Conservation (phyloP, 2,113 vertebrate genomes). For the Acanthochromis polyacanthus region DNA sequence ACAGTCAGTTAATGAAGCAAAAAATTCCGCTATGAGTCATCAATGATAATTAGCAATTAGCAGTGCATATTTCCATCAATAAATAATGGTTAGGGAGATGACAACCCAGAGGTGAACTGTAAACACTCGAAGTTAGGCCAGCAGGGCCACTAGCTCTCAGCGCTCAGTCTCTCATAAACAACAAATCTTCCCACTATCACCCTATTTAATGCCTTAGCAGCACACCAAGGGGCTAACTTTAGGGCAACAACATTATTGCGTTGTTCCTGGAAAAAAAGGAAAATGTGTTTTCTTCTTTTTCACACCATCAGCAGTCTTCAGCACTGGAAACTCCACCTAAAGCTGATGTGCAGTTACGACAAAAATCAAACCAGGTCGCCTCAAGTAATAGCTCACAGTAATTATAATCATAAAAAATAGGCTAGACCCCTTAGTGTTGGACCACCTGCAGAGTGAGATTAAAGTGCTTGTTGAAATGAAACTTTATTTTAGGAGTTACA, state of each 20-base stretch:
- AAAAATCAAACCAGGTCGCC: too few relatives aligned
- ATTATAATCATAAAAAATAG: constrained; percentile 16
- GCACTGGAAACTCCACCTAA: neutral
- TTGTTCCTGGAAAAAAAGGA: neutral
- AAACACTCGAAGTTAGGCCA: constrained; percentile 42
- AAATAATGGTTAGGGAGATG: constrained; percentile 56
- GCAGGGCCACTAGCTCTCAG: constrained; percentile 10
- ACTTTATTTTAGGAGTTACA: too few relatives aligned
- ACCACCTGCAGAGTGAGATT: constrained; percentile 44
- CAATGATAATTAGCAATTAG: constrained; percentile 75
- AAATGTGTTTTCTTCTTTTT: neutral
- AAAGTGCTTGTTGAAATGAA: constrained; percentile 28
- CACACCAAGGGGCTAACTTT: neutral
- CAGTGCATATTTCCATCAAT: constrained; percentile 60
- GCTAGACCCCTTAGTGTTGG: neutral
- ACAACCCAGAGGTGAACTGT: constrained; percentile 55
- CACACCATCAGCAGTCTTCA: too few relatives aligned
- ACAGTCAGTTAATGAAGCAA: constrained; percentile 69
- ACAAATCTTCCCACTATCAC: neutral
- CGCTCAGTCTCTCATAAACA: constrained; percentile 30
- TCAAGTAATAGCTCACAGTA: constrained; percentile 3
- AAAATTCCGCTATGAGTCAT: constrained; percentile 66
- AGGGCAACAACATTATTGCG: neutral
- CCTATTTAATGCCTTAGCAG: neutral
- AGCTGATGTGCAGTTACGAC: too few relatives aligned